Evolutionary conservation across 2,113 vertebrate genomes (phyloP), one percentile per base, ranked within the genome.

Genomic region (Coptodon rendalli): DNA sequence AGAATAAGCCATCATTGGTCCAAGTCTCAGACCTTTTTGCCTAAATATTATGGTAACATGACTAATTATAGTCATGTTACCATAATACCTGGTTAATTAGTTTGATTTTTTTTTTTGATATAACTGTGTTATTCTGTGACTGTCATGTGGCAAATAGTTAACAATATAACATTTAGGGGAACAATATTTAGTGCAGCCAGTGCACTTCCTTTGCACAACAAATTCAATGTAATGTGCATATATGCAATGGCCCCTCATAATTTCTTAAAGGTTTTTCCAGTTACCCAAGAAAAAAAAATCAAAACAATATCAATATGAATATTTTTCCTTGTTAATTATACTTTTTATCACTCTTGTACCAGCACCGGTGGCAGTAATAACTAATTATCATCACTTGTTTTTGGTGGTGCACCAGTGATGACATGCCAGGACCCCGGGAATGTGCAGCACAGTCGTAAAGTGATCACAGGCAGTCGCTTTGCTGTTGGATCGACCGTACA

Each of bases 341-440:
- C 27, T 2, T 78, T 78, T 78, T 34, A 31, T 78, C 34, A 57
- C 34, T 43, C 36, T 6, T 57, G 36, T 27, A 8, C 11, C 12
- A 31, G 2, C 8, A 73, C 19, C 5, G 5, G 11, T 71, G 6
- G 16, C n/a, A 38, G 9, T 13, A 29, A 79, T 31, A 17, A 40
- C 9, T n/a, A 73, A 63, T 83, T 17, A 22, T 78, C 73, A 52
- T 6, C 73, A 52, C 45, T 34, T 78, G 73, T 52, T 52, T 78
- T 76, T 56, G 82, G 76, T 82, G 24, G 31, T 36, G 22, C 50
- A 36, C 0, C 73, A 99, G 98, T 99, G 87, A 95, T 97, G 91
- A 96, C 96, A 9, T 99, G 99, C 93, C 95, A 93, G 29, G 98
- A 99, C 88, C 99, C 99, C 0, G 98, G 99, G n/a, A 97, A 96